Evolutionary conservation across 2,797 vertebrate genomes (phyloP).

Genomic region (Phoeniculus purpureus): DNA sequence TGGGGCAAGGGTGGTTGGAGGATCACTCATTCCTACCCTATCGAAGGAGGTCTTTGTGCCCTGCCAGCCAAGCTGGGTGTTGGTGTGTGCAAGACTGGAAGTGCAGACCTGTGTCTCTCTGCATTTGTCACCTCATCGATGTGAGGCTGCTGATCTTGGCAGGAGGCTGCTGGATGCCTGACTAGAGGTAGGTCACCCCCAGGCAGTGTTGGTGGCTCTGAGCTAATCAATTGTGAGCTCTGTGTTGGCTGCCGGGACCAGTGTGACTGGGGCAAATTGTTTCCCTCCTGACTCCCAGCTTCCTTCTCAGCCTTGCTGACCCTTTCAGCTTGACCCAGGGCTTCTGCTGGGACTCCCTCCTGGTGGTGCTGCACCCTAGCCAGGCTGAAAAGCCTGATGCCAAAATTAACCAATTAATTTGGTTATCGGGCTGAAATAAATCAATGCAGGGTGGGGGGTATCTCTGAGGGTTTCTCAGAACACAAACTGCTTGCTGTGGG

Average conservation of each 20-base stretch:
- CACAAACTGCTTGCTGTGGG: not conserved
- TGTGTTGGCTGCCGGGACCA: accelerated
- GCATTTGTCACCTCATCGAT: not conserved
- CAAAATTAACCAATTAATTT: too few relatives aligned
- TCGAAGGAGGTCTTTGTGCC: not conserved
- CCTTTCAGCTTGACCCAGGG: not conserved
- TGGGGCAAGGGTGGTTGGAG: not conserved
- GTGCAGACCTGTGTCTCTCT: not conserved
- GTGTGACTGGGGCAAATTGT: accelerated
- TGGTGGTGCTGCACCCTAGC: not conserved
- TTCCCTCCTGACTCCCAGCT: not conserved
- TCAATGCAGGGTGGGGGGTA: too few relatives aligned
- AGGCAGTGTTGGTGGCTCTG: accelerated
- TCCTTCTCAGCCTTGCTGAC: not conserved
- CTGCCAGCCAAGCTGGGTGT: not conserved
- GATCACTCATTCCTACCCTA: not conserved
- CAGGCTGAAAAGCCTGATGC: too few relatives aligned
- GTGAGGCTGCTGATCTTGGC: not conserved
- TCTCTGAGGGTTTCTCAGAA: not conserved
- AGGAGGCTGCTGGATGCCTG: accelerated
- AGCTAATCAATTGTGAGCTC: accelerated
- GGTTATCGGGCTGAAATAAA: too few relatives aligned
- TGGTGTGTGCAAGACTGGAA: not conserved
- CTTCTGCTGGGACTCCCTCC: not conserved
- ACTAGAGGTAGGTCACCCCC: not conserved